Evolutionary conservation across 2,888 invertebrate species (phyloP).

Genomic region (Gandaritis pyraliata): DNA sequence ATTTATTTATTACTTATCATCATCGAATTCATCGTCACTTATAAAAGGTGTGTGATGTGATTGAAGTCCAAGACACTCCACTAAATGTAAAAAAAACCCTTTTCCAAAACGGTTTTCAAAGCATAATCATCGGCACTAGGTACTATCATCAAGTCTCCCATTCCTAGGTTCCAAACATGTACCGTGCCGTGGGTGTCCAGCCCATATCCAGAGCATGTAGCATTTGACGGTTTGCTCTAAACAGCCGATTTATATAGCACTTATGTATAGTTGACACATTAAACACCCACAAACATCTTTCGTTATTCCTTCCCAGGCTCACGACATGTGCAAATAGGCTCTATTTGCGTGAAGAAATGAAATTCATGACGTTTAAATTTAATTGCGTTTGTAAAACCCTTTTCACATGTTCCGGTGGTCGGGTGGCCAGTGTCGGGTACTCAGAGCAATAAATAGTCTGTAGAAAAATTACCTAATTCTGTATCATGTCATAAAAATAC

Average conservation of each 20-base stretch:
- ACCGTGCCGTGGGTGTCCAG: constrained; percentile 30
- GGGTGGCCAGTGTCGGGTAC: too few relatives aligned
- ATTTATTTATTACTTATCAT: too few relatives aligned
- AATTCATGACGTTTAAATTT: neutral
- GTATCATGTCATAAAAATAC: too few relatives aligned
- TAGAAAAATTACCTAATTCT: too few relatives aligned
- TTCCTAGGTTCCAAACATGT: constrained; percentile 22
- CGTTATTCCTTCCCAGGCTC: neutral
- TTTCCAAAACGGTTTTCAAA: too few relatives aligned
- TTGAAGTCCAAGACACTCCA: too few relatives aligned
- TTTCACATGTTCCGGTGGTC: neutral
- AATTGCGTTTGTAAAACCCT: too few relatives aligned
- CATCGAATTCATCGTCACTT: too few relatives aligned
- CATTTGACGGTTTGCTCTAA: constrained; percentile 46
- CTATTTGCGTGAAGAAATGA: neutral
- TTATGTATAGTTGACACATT: constrained; percentile 40
- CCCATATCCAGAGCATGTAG: constrained; percentile 38
- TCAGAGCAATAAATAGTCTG: too few relatives aligned
- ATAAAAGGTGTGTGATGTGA: too few relatives aligned
- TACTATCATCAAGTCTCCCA: neutral
- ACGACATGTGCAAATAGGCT: neutral
- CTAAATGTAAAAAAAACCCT: too few relatives aligned
- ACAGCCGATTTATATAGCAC: constrained; percentile 45
- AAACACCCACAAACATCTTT: constrained; percentile 42
- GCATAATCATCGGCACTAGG: too few relatives aligned